phyloP scores from a whole-genome alignment of 2,113 vertebrate genomes.

The Nannospalax galili region DNA sequence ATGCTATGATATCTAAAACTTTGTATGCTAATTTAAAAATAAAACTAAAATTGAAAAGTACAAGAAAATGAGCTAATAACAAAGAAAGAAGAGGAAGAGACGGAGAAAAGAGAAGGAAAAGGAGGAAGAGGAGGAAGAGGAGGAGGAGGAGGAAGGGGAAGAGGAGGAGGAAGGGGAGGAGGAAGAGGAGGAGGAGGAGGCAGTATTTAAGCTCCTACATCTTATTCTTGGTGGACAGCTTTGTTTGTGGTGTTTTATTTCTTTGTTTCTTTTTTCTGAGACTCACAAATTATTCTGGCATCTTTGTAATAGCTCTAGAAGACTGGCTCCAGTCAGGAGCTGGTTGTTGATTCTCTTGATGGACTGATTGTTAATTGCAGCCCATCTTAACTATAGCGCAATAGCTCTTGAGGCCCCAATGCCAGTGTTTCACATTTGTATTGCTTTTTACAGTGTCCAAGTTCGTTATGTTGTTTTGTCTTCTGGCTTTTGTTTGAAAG shows the following conservation, averaged over 20 bases:
- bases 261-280: neutral
- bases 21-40: neutral
- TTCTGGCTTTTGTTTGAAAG: slow-evolving; percentile 62
- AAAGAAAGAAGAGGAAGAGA: neutral
- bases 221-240: neutral
- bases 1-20: no score
- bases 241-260: neutral
- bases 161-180: neutral
- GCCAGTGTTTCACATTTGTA: slow-evolving; percentile 2
- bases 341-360: neutral
- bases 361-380: neutral
- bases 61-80: neutral
- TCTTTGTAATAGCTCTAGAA: neutral
- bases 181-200: neutral
- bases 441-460: slow-evolving; percentile 20
- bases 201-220: neutral
- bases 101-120: no score
- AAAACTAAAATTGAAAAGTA: neutral
- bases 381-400: neutral
- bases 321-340: neutral
- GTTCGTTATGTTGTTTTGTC: slow-evolving; percentile 20
- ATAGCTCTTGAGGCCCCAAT: neutral
- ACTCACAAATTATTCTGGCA: neutral
- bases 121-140: neutral
- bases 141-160: no score